These are phyloP conservation scores for Antitype chi DNA, from an alignment of 2,888 invertebrate genomes.

Conservation along the genomic window DNA sequence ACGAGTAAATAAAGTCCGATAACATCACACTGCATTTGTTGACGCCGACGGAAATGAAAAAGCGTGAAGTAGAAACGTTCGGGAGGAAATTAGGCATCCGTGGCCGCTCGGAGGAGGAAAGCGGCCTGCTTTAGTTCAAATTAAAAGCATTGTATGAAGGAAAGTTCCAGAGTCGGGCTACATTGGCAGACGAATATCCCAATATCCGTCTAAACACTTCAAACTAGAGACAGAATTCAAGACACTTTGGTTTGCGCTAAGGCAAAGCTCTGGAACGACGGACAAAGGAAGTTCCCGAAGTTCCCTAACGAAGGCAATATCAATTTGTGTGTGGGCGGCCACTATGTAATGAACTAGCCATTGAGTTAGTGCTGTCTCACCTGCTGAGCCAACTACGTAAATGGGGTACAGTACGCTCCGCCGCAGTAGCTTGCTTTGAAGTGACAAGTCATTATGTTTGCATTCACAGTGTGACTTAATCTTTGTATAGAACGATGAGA, in stretches of 20 bases:
- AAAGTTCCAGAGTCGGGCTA: background rate
- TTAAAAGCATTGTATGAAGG: conserved; percentile 22
- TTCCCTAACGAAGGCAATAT: conserved; percentile 29
- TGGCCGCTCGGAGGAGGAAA: background rate
- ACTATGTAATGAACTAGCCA: conserved; percentile 12
- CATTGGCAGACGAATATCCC: background rate
- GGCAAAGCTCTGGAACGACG: background rate
- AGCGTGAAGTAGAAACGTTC: conserved; percentile 36
- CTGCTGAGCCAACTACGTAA: background rate
- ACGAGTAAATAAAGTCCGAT: conserved; percentile 37
- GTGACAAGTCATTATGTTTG: background rate
- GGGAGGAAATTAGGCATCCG: conserved; percentile 43
- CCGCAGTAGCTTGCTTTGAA: background rate
- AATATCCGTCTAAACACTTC: conserved; percentile 14
- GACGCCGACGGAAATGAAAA: conserved; percentile 53
- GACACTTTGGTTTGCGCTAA: background rate
- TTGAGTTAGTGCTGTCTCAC: background rate
- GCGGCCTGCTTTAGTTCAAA: conserved; percentile 7
- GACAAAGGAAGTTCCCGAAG: conserved; percentile 17
- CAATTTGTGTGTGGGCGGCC: conserved; percentile 26
- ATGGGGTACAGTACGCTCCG: background rate
- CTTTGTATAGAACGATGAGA: background rate
- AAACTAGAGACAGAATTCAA: conserved; percentile 6
- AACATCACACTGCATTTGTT: conserved; percentile 43
- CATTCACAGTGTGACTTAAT: background rate